These are phyloP conservation scores for Cepaea nemoralis DNA, from an alignment of 1,140 invertebrate species.

Conservation along the genomic window DNA sequence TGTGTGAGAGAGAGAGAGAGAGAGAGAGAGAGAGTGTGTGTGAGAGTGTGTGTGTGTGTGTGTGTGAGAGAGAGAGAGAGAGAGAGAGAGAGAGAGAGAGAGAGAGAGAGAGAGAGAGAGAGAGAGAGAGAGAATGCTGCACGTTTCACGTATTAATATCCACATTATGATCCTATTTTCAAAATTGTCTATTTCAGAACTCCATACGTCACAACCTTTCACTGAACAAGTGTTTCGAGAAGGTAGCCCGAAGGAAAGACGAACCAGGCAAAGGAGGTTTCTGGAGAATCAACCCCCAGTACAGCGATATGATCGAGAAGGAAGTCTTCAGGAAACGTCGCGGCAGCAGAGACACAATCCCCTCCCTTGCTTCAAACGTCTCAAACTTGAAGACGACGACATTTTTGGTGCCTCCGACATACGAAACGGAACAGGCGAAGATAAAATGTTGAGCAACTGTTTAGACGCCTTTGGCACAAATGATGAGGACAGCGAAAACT, in stretches of 20 bases:
- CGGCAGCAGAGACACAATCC: constrained; percentile 56
- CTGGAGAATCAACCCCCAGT: constrained; percentile 85
- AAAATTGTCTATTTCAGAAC: constrained; percentile 78
- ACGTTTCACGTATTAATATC: no score
- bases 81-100: no score
- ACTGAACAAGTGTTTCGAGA: constrained; percentile 93
- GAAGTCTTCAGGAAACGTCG: constrained; percentile 69
- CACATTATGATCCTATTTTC: not conserved
- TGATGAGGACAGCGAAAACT: constrained; percentile 51
- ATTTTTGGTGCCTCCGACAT: constrained; percentile 26
- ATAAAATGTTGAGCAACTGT: constrained; percentile 46
- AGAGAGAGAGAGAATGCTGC: no score
- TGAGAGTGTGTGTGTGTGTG: no score
- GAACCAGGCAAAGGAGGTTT: constrained; percentile 94
- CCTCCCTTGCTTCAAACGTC: constrained; percentile 54
- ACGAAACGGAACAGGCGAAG: constrained; percentile 31
- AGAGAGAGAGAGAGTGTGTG: no score
- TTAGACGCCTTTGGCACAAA: constrained; percentile 50
- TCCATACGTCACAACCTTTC: constrained; percentile 93
- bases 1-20: no score
- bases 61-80: no score
- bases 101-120: no score
- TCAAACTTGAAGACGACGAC: constrained; percentile 58
- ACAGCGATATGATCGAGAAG: constrained; percentile 75
- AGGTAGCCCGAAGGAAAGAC: constrained; percentile 88